A percentile compares a stretch with the other conserved stretches of the same genome.
Conservation (phyloP, 2,113 vertebrate species). For the Nycticebus coucang region DNA sequence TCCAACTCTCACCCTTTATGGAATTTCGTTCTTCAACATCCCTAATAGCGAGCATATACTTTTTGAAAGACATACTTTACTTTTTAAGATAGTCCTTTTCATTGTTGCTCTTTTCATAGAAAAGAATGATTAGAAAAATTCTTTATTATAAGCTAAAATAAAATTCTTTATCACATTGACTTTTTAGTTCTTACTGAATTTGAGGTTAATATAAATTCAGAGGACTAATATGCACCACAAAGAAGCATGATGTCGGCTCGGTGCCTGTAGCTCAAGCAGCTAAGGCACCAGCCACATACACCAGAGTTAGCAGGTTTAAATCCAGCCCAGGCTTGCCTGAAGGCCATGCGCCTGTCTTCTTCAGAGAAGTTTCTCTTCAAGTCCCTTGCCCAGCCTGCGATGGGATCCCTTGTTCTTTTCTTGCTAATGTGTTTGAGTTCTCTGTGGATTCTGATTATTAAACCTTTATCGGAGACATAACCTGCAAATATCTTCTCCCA, state of each 20-base stretch:
- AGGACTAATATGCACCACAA: neutral
- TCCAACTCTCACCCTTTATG: neutral
- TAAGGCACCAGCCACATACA: no score
- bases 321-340: no score
- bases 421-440: no score
- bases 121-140: slow-evolving; percentile 24
- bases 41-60: neutral
- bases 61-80: neutral
- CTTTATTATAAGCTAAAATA: neutral
- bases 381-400: no score
- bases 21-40: neutral
- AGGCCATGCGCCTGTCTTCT: no score
- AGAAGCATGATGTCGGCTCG: fast-evolving
- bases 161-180: neutral
- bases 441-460: no score
- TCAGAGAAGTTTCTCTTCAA: no score
- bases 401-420: no score
- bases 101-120: neutral
- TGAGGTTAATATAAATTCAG: neutral
- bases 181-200: slow-evolving; percentile 15
- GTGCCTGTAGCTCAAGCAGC: no score
- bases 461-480: no score
- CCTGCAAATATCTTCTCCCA: no score
- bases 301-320: no score
- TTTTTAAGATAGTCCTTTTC: neutral